These are phyloP conservation scores for Lagria hirta DNA, from an alignment of 2,888 invertebrate species.

Conservation along the genomic window DNA sequence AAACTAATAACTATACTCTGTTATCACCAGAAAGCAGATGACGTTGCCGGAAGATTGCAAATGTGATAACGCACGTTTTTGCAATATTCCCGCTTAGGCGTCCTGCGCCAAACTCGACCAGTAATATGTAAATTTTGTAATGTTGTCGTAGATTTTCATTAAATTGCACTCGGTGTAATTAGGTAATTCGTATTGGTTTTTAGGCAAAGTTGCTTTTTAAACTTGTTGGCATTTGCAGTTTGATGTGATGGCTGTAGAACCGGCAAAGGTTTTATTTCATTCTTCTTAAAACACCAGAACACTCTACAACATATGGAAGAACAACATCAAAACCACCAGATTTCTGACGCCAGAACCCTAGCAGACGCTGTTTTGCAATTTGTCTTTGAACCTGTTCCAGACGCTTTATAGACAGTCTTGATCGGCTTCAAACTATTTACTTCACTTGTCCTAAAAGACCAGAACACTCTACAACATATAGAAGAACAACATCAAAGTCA, in stretches of 20 bases:
- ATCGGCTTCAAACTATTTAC: too few species aligned
- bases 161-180: slow-evolving; percentile 37
- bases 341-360: too few species aligned
- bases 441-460: too few species aligned
- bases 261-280: slow-evolving; percentile 12
- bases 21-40: slow-evolving; percentile 37
- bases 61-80: slow-evolving; percentile 17
- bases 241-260: slow-evolving; percentile 20
- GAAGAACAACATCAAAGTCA: too few species aligned
- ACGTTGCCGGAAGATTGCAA: slow-evolving; percentile 26
- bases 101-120: slow-evolving; percentile 43
- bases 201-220: slow-evolving; percentile 8
- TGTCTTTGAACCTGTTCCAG: too few species aligned
- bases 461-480: too few species aligned
- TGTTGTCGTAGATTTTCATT: slow-evolving; percentile 46
- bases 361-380: too few species aligned
- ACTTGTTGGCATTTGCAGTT: slow-evolving; percentile 15
- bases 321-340: too few species aligned
- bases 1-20: slow-evolving; percentile 31
- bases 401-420: too few species aligned
- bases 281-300: too few species aligned
- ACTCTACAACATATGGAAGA: too few species aligned
- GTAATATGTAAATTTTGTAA: slow-evolving; percentile 51
- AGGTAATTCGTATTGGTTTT: slow-evolving; percentile 19
- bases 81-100: slow-evolving; percentile 16